Evolutionary conservation across 2,797 vertebrate genomes (phyloP), one percentile per base, ranked within the genome.

Genomic region (Discoglossus pictus): DNA sequence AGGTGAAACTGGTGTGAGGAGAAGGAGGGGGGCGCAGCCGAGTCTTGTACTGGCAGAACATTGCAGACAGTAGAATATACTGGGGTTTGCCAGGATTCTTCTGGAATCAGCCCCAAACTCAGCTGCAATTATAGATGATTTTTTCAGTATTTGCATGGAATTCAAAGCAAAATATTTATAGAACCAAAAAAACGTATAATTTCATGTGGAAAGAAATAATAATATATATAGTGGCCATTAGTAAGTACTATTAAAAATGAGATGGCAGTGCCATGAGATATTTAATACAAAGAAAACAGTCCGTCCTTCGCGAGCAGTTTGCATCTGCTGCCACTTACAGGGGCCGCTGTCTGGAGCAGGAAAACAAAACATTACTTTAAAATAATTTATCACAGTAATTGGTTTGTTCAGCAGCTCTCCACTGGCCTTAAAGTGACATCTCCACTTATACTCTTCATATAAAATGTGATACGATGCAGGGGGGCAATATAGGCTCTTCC

Each of bases 21-120:
- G 51, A 50, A n/a, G n/a, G n/a, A n/a, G n/a, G n/a, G n/a, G n/a
- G n/a, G n/a, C n/a, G n/a, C n/a, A n/a, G n/a, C n/a, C n/a, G n/a
- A n/a, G n/a, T n/a, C 42, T 63, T 56, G 20, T 23, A 63, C 58
- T 63, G 67, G 67, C 67, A 63, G 60, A 13, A 54, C 55, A 53
- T 53, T 68, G 53, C 55, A 68, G 56, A 70, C 67, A 63, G 67
- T 70, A 63, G 59, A 70, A 62, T 34, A 40, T 56, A 56, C 58
- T 39, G 9, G 25, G 23, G 42, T 9, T 31, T 63, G 60, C 67
- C 67, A 70, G 51, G 36, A 48, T 63, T 56, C 21, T 11, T 35
- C 67, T 63, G 58, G 60, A 51, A 59, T 42, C 7, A 11, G 11
- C 34, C 13, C 67, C 59, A 70, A 56, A 31, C 35, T 34, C 17